Evolutionary conservation across 92 coral and sea anemone species (phyloP).

Genomic region (Phenganax marumi): DNA sequence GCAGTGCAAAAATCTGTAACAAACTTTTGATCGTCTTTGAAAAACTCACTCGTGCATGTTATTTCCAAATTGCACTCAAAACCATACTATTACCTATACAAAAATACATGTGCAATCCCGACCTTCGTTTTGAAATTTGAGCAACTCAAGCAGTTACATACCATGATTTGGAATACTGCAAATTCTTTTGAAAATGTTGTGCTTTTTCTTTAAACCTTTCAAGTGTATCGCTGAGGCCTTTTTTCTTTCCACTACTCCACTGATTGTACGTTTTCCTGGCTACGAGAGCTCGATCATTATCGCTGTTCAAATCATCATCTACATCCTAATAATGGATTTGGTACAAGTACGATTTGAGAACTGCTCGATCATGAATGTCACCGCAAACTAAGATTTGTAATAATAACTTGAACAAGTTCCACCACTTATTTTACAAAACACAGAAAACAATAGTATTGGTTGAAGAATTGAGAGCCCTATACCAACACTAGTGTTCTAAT

Average conservation of each 20-base stretch:
- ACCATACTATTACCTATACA: too few species aligned
- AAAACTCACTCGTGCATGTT: too few species aligned
- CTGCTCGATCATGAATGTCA: not conserved
- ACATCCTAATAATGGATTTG: conserved; percentile 5
- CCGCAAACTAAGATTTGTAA: not conserved
- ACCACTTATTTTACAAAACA: too few species aligned
- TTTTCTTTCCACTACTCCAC: conserved; percentile 42
- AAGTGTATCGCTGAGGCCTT: conserved; percentile 1
- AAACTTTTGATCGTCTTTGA: too few species aligned
- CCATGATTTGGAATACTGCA: conserved; percentile 33
- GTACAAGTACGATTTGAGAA: not conserved
- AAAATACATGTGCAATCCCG: too few species aligned
- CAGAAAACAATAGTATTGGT: too few species aligned
- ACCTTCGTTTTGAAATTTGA: too few species aligned
- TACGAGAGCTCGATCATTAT: conserved; percentile 52
- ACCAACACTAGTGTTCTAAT: too few species aligned
- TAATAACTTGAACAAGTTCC: too few species aligned
- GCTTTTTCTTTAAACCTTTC: conserved; percentile 30
- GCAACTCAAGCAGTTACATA: not conserved
- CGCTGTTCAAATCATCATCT: conserved; percentile 39
- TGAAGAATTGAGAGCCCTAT: too few species aligned
- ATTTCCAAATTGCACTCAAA: too few species aligned
- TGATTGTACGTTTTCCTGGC: conserved; percentile 49
- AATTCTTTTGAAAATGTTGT: conserved; percentile 33
- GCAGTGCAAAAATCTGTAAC: too few species aligned